Percentiles rank a stretch among this genome's conserved stretches.
Evolutionary conservation across 2,797 vertebrate genomes (phyloP).

Genomic region (Pangasius djambal): DNA sequence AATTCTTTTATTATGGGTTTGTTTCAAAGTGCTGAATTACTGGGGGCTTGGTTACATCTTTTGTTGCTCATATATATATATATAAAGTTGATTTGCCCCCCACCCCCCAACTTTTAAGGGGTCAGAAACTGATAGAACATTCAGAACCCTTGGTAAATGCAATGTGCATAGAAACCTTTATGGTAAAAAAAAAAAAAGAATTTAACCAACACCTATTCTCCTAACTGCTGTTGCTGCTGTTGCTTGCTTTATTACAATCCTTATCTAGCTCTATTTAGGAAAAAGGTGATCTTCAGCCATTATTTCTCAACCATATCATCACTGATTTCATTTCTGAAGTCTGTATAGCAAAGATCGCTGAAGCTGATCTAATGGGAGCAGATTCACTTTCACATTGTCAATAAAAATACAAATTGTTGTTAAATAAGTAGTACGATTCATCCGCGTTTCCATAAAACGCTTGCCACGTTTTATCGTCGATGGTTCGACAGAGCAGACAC

Average conservation of each 20-base stretch:
- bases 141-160: not conserved
- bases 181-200: not conserved
- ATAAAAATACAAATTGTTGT: not conserved
- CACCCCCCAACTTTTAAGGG: not conserved
- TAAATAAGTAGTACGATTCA: not conserved
- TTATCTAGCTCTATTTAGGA: not conserved
- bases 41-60: not conserved
- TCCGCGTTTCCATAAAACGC: not conserved
- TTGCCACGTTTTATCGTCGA: not conserved
- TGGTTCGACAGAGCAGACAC: not conserved
- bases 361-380: not conserved
- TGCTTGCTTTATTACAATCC: too few species aligned
- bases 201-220: not conserved
- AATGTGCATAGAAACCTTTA: not conserved
- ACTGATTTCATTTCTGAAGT: not conserved
- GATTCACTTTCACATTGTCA: not conserved
- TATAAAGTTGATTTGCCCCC: too few species aligned
- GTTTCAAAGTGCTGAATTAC: not conserved
- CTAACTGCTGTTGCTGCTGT: too few species aligned
- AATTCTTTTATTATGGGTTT: not conserved
- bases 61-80: not conserved
- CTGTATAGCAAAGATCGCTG: not conserved
- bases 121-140: not conserved
- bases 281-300: not conserved
- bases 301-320: not conserved